Base-by-base conservation (phyloP, 2,113 vertebrate genomes). In the Chiloscyllium plagiosum region DNA sequence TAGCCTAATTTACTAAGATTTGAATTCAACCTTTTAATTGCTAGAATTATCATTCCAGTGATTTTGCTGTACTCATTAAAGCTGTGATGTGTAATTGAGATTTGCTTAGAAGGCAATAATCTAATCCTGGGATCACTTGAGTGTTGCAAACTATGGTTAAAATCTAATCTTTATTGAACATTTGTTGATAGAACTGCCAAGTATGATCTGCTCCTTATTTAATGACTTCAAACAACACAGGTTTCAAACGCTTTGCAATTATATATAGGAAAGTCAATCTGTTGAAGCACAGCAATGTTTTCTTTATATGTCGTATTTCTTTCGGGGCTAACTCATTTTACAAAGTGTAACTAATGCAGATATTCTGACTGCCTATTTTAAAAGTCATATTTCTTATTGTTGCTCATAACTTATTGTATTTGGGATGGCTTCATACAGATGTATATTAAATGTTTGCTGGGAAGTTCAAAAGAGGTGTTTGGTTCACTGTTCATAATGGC, bases 371-470 rank as follows among this genome's bases (percentile, higher is more conserved):
- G 20, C 6, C 19, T 42, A 69, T 69, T 10, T 61, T 68, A 12
- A 94, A 94, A 42, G 24, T 61, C 10, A 12, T 12, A 12, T 61
- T 61, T 61, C 10, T 83, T 37, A 42, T 69, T 69, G 68, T 70
- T 26, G 26, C n/a, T 33, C 22, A 52, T 24, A 95, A 94, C 24
- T 33, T 90, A 33, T 15, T 26, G 24, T 90, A 65, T 61, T 90
- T 90, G 26, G 12, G 26, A 52, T 61, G 87, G 26, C 10, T 17
- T 17, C 52, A 61, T n/a, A 52, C 50, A 61, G 87, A 8, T 90
- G 1, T 65, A 61, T 61, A 97, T 98, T 42, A 83, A 42, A 42
- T 42, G 19, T 83, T 42, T 83, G n/a, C 80, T 42, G 80, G 37
- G 4, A 42, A 47, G 20, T 47, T 83, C 42, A 47, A 47, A 47